Conservation (phyloP, 2,888 invertebrate species). For the Busseola fusca region DNA sequence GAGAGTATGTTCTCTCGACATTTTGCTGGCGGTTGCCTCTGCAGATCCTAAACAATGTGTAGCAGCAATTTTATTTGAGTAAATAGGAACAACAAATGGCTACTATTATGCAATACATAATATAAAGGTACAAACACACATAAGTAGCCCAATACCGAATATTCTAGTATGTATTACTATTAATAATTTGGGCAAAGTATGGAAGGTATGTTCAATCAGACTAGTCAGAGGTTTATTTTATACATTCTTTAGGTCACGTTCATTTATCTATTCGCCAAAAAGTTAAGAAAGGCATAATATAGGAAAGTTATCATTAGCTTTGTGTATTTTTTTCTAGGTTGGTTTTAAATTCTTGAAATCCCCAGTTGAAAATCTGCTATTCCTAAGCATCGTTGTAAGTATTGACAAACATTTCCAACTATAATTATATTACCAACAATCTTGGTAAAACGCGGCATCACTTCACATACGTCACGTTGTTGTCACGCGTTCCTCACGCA, state of each 20-base stretch:
- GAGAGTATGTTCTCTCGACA: no score
- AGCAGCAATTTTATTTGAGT: not conserved
- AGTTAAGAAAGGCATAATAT: no score
- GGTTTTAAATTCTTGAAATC: not conserved
- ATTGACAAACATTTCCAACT: conserved; percentile 15
- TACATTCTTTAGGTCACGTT: not conserved
- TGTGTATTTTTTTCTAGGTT: not conserved
- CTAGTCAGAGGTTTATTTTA: not conserved
- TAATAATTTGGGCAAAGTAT: not conserved
- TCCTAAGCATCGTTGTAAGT: not conserved
- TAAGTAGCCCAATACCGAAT: not conserved
- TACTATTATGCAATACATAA: not conserved
- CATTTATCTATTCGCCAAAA: not conserved
- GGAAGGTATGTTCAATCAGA: not conserved
- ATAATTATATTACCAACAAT: conserved; percentile 50
- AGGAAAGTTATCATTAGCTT: not conserved
- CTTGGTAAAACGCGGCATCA: conserved; percentile 55
- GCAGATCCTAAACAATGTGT: not conserved
- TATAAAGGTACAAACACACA: not conserved
- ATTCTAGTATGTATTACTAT: not conserved
- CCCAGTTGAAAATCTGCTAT: not conserved
- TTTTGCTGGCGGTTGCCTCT: not conserved
- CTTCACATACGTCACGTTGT: conserved; percentile 69
- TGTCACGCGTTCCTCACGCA: conserved; percentile 76
- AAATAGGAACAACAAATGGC: not conserved